Percentiles rank a stretch among this genome's conserved stretches.
Conservation (phyloP, 1,140 invertebrate genomes). For the Drosophila pallidifrons region DNA sequence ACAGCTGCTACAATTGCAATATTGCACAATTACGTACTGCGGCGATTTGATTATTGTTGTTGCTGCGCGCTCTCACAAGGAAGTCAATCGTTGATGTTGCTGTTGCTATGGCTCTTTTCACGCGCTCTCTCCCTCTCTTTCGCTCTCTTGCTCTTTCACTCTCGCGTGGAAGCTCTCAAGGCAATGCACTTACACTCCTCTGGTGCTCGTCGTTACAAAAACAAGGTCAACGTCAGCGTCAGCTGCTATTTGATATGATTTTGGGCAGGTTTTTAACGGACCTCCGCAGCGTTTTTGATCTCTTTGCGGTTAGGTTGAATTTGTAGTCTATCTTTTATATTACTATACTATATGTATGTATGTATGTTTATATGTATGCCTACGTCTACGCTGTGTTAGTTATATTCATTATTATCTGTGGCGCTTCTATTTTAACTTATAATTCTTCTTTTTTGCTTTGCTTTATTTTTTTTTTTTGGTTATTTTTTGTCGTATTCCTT, state of each 20-base stretch:
- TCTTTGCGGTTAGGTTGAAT: constrained; percentile 65
- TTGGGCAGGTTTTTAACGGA: constrained; percentile 39
- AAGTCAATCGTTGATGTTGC: constrained; percentile 15
- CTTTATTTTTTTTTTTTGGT: constrained; percentile 29
- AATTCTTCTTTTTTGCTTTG: constrained; percentile 38
- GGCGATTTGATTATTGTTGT: neutral
- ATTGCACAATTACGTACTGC: constrained; percentile 40
- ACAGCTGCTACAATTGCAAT: constrained; percentile 15
- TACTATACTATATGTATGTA: constrained; percentile 28
- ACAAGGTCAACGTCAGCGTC: constrained; percentile 68
- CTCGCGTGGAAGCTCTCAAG: constrained; percentile 28
- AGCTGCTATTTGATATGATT: constrained; percentile 47
- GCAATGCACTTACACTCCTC: constrained; percentile 60
- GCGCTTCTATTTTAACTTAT: constrained; percentile 56
- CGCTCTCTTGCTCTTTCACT: neutral
- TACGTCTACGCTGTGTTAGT: constrained; percentile 26
- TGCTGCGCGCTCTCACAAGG: constrained; percentile 5
- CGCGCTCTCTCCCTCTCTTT: constrained; percentile 11
- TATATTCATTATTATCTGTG: constrained; percentile 60
- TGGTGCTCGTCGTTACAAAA: constrained; percentile 48
- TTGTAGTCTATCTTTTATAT: constrained; percentile 33
- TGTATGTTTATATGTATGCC: constrained; percentile 1
- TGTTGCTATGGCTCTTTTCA: constrained; percentile 45
- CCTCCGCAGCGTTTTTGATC: constrained; percentile 34
- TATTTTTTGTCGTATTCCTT: constrained; percentile 51